Evolutionary conservation across 2,888 invertebrate genomes (phyloP).

Genomic region (Mystacides longicornis): DNA sequence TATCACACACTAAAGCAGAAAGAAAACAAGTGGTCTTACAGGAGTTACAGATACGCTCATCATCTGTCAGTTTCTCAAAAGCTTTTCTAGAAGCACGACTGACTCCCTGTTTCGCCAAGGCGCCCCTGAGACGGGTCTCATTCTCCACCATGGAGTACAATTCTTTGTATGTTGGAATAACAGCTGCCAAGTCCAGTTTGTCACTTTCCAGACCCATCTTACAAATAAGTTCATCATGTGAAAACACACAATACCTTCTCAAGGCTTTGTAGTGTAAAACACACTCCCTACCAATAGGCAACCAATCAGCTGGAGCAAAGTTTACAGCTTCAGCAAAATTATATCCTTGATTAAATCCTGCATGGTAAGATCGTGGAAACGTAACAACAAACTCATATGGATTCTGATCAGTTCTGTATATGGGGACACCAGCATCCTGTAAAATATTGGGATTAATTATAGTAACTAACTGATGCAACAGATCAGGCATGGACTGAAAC

Average conservation of each 20-base stretch:
- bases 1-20: conserved; percentile 59
- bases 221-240: conserved; percentile 72
- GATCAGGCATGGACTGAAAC: conserved; percentile 64
- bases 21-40: conserved; percentile 74
- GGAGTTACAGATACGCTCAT: conserved; percentile 61
- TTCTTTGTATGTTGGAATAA: conserved; percentile 61
- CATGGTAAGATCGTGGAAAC: conserved; percentile 73
- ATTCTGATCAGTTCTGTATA: conserved; percentile 60
- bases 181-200: conserved; percentile 56
- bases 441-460: conserved; percentile 70
- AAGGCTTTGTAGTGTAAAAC: conserved; percentile 62
- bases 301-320: conserved; percentile 75
- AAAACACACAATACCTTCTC: conserved; percentile 68
- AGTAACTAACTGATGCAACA: conserved; percentile 71
- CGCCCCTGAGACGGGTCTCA: conserved; percentile 38
- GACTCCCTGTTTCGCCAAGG: conserved; percentile 45
- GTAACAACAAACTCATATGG: conserved; percentile 78
- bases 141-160: conserved; percentile 53
- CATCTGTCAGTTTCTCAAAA: conserved; percentile 66
- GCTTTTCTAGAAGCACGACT: conserved; percentile 53
- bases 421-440: conserved; percentile 53
- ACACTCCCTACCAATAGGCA: conserved; percentile 62
- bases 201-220: conserved; percentile 65
- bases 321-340: conserved; percentile 83
- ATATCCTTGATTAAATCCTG: conserved; percentile 75